These are phyloP conservation scores for Drosophila koepferae DNA, from an alignment of 2,888 invertebrate species.

Conservation along the genomic window DNA sequence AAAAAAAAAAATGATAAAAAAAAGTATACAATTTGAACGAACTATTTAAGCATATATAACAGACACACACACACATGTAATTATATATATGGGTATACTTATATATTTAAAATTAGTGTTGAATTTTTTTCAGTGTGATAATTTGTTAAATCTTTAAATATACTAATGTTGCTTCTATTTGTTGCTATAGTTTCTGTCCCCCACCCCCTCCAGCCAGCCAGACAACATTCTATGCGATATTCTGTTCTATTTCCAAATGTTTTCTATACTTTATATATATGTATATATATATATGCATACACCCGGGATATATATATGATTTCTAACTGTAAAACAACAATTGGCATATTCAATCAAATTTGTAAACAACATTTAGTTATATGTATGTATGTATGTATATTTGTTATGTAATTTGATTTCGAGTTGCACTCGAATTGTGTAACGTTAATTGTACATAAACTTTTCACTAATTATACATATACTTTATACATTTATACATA, in stretches of 20 bases:
- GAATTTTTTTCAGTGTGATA: conserved; percentile 81
- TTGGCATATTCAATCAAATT: conserved; percentile 19
- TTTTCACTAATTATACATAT: conserved; percentile 28
- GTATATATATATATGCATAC: neutral
- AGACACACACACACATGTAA: conserved; percentile 37
- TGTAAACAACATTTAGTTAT: conserved; percentile 14
- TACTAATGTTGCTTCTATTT: conserved; percentile 64
- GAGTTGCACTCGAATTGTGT: conserved; percentile 25
- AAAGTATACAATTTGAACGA: conserved; percentile 66
- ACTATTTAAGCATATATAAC: conserved; percentile 48
- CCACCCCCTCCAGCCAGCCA: conserved; percentile 4
- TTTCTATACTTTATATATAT: conserved; percentile 17
- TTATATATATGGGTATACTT: conserved; percentile 32
- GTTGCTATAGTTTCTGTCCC: conserved; percentile 56
- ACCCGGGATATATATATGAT: conserved; percentile 1
- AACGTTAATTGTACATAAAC: conserved; percentile 61
- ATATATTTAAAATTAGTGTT: conserved; percentile 70
- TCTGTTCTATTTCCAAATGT: conserved; percentile 32
- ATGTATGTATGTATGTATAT: conserved; percentile 14
- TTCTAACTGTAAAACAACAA: conserved; percentile 7
- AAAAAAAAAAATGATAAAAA: conserved; percentile 16
- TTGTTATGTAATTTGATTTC: conserved; percentile 43
- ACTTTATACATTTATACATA: conserved; percentile 1
- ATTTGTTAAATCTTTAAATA: conserved; percentile 74
- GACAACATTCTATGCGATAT: conserved; percentile 20